phyloP scores from a whole-genome alignment of 1,140 invertebrate species.

The Drosophila kepulauana region DNA sequence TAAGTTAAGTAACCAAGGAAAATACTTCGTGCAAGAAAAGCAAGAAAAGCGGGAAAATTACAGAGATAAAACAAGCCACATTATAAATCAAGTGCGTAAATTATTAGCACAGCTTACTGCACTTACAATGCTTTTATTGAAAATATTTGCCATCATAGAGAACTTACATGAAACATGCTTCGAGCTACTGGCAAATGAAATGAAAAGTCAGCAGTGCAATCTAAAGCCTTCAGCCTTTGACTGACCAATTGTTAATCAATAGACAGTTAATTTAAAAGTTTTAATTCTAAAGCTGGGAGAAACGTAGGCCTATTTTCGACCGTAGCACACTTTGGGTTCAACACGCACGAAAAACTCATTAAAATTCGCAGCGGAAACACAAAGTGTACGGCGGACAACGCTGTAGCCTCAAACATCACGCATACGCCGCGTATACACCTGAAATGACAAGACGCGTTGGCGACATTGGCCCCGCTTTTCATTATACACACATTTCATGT shows the following conservation, averaged over 20 bases:
- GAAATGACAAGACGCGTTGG: not conserved
- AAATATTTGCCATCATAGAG: too few species aligned
- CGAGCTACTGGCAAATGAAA: not conserved
- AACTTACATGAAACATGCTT: too few species aligned
- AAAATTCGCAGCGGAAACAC: constrained; percentile 52
- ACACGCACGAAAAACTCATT: constrained; percentile 49
- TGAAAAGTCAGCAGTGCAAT: not conserved
- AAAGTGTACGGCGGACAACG: constrained; percentile 23
- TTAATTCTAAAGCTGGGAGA: not conserved
- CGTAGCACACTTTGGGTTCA: not conserved
- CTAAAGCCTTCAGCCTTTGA: not conserved
- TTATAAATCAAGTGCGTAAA: too few species aligned
- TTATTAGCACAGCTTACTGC: too few species aligned
- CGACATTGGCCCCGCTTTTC: constrained; percentile 26
- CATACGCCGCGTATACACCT: constrained; percentile 29
- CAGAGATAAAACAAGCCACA: not conserved
- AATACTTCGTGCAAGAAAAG: constrained; percentile 7
- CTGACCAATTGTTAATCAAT: not conserved
- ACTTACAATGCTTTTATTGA: too few species aligned
- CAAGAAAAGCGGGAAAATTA: not conserved
- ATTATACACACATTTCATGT: constrained; percentile 25
- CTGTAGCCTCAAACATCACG: constrained; percentile 8
- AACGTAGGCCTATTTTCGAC: not conserved
- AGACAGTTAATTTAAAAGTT: not conserved
- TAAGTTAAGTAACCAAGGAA: constrained; percentile 27